Base-by-base conservation (phyloP, 2,113 vertebrate species). In the Semnopithecus entellus region DNA sequence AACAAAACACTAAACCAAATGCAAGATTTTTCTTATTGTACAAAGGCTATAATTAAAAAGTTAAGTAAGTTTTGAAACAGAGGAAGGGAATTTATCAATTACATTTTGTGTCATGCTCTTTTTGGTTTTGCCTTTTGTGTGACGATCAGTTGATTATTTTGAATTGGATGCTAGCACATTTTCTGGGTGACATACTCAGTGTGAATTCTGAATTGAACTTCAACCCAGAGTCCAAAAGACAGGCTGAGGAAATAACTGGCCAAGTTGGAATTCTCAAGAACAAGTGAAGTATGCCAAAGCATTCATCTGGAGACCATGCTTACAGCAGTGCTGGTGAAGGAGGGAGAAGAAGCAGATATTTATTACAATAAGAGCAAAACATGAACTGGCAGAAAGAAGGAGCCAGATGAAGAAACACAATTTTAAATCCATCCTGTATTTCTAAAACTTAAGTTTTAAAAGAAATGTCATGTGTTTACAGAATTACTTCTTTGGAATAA, bases 191-290 rank as follows among this genome's bases (percentile, higher is more conserved):
- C 25, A 89, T 61, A 70, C 7, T 48, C 64, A 64, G 25, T 83
- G 78, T 82, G 6, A 82, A 92, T 57, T 91, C 17, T 91, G 18
- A 20, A 79, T 68, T 91, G 45, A 88, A 80, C 12, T 82, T 22
- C 4, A 83, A 38, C 17, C 16, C 5, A 84, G 20, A 52, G 50
- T 88, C 25, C 52, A 82, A 90, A 97, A 93, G 45, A 83, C 61
- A 93, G 70, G 16, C 14, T 76, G 61, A 91, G 45, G 32, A 72
- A 94, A 96, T 17, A 92, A 75, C 72, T 95, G 48, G 16, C 6
- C 16, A 94, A 86, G 14, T 88, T 95, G 52, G 3, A 86, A 87
- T 82, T 85, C 40, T 91, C 35, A 61, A 92, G 52, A 88, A 88
- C 12, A 57, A 66, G 27, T 68, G 25, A 88, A 92, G 4, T 57